Percentiles rank a stretch among this genome's conserved stretches.
phyloP scores from a whole-genome alignment of 2,113 vertebrate genomes.

The Penelope pileata region DNA sequence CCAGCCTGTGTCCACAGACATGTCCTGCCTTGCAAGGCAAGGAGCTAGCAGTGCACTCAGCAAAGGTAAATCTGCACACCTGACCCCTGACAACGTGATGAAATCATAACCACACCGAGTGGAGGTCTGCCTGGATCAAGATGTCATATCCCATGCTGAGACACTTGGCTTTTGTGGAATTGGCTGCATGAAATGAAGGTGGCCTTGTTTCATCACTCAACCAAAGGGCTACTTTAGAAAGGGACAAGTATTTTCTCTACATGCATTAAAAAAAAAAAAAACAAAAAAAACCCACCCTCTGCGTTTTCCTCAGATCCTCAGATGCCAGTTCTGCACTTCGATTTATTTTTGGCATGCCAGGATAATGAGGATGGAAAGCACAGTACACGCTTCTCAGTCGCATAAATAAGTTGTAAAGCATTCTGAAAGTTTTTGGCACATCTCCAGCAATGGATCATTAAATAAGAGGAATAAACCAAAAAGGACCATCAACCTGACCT shows the following conservation, averaged over 20 bases:
- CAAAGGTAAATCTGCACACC: neutral
- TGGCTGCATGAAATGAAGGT: neutral
- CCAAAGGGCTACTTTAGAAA: neutral
- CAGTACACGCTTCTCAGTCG: neutral
- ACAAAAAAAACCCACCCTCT: neutral
- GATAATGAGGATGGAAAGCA: constrained; percentile 15
- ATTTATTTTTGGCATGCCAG: constrained; percentile 8
- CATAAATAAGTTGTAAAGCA: constrained; percentile 26
- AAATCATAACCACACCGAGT: neutral
- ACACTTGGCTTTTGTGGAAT: neutral
- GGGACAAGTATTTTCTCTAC: neutral
- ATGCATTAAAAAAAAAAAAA: neutral
- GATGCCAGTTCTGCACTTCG: neutral
- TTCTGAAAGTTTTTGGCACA: neutral
- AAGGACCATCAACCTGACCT: neutral
- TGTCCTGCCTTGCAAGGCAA: neutral
- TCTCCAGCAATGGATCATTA: constrained; percentile 23
- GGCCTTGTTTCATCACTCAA: neutral
- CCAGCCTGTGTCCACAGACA: neutral
- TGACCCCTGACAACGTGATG: neutral
- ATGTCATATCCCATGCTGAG: neutral
- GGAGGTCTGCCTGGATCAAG: neutral
- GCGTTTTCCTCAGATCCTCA: neutral
- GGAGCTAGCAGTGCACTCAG: neutral
- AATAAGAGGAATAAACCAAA: constrained; percentile 47